Evolutionary conservation across 2,797 vertebrate genomes (phyloP).

Genomic region (Choloepus didactylus): DNA sequence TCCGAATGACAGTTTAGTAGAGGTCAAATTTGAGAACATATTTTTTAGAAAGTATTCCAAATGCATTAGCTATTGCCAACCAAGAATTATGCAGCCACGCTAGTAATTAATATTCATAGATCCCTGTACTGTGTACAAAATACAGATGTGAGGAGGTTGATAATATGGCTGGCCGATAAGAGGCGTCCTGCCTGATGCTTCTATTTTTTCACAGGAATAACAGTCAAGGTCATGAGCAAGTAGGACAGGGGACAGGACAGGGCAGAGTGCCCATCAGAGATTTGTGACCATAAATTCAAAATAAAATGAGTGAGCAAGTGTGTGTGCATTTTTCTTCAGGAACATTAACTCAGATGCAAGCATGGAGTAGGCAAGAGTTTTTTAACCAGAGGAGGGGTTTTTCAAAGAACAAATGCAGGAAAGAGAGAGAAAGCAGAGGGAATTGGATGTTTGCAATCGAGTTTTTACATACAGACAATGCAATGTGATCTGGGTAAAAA

Average conservation of each 20-base stretch:
- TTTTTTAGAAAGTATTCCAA: background rate
- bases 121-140: slow-evolving; percentile 60
- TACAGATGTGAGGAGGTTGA: background rate
- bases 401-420: background rate
- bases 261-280: background rate
- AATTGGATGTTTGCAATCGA: background rate
- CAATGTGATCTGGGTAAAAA: background rate
- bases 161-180: background rate
- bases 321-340: background rate
- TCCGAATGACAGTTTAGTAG: background rate
- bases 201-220: background rate
- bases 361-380: background rate
- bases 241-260: background rate
- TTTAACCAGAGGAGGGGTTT: background rate
- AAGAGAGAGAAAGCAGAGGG: background rate
- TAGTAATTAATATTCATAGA: slow-evolving; percentile 70
- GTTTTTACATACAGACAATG: background rate
- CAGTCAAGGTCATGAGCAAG: background rate
- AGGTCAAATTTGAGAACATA: slow-evolving; percentile 66
- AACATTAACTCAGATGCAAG: background rate
- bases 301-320: background rate
- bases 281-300: background rate
- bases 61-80: slow-evolving; percentile 55
- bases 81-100: slow-evolving; percentile 22
- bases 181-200: background rate